phyloP scores from a whole-genome alignment of 2,113 vertebrate genomes.

The Prolemur simus region DNA sequence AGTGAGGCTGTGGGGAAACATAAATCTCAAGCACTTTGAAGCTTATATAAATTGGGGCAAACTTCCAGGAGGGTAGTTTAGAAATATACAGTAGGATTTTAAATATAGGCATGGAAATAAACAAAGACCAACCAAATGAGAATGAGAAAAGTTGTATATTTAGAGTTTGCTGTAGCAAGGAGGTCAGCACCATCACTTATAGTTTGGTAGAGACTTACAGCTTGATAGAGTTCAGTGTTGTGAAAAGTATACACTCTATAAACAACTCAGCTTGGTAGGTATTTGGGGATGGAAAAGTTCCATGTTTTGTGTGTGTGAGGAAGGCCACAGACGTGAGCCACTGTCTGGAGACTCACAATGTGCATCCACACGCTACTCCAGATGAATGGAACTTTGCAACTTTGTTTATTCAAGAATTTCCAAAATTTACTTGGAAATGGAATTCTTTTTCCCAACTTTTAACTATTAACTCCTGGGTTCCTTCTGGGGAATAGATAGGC shows the following conservation, averaged over 20 bases:
- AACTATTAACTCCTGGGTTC: background rate
- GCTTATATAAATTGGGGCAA: background rate
- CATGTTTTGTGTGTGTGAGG: background rate
- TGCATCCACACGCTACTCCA: background rate
- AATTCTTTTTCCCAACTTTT: background rate
- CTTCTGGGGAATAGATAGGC: background rate
- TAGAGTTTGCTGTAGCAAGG: background rate
- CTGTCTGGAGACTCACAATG: too few relatives aligned
- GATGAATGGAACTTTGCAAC: too few relatives aligned
- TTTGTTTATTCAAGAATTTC: background rate
- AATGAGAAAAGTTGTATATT: background rate
- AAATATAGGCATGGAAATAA: background rate
- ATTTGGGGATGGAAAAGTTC: background rate
- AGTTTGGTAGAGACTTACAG: background rate
- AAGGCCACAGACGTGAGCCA: fast-evolving
- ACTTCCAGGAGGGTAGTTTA: background rate
- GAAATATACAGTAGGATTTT: background rate
- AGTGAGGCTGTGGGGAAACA: background rate
- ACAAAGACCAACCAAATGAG: background rate
- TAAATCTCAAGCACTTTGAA: background rate
- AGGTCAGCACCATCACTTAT: background rate
- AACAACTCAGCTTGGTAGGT: background rate
- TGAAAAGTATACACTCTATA: background rate
- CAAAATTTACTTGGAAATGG: background rate
- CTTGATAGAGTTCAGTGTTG: background rate